Evolutionary conservation across 2,888 invertebrate species (phyloP).

Genomic region (Molorchus minor): DNA sequence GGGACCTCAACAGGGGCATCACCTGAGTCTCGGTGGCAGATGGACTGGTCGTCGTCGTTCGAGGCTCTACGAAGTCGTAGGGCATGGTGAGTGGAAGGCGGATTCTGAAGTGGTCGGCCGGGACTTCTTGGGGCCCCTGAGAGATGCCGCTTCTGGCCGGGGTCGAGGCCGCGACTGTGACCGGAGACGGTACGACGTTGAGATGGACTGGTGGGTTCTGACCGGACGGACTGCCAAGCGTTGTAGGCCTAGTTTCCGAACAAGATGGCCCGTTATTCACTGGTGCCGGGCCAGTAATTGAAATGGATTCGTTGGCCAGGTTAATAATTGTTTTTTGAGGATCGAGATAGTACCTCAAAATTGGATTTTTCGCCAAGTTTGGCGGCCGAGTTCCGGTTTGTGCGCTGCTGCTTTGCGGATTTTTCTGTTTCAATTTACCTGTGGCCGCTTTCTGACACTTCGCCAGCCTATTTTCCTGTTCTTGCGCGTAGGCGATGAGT

Average conservation of each 20-base stretch:
- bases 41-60: background rate
- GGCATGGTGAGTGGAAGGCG: conserved; percentile 9
- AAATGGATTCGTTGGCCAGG: background rate
- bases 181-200: background rate
- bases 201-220: background rate
- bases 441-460: background rate
- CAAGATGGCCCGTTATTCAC: background rate
- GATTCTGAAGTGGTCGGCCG: background rate
- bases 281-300: background rate
- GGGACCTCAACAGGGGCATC: background rate
- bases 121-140: background rate
- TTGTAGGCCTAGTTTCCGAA: too few species aligned
- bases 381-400: background rate
- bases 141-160: background rate
- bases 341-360: background rate
- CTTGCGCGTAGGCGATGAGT: too few species aligned
- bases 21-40: background rate
- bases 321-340: background rate
- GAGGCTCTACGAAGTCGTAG: background rate
- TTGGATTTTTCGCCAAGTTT: background rate
- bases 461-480: background rate
- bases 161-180: background rate
- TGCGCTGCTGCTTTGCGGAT: background rate
- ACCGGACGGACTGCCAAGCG: too few species aligned
- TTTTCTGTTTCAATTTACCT: background rate